These are phyloP conservation scores for Trogon melanurus DNA, from an alignment of 2,113 vertebrate species.

Conservation along the genomic window DNA sequence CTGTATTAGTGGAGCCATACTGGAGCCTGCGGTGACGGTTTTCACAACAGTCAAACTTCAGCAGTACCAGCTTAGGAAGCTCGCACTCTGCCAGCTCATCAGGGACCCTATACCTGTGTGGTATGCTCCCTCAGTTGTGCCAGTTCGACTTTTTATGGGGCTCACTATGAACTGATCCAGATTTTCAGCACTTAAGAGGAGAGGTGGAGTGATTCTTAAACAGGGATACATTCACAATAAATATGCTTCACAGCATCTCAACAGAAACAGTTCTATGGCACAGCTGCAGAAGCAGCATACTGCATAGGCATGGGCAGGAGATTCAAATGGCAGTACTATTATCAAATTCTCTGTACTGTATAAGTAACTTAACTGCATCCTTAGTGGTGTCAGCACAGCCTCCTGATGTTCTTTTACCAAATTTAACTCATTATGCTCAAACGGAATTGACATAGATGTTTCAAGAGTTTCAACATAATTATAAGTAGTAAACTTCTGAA, in stretches of 20 bases:
- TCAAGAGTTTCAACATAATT: neutral
- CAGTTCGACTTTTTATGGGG: neutral
- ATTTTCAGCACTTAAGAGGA: neutral
- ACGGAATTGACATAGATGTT: neutral
- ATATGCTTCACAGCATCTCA: neutral
- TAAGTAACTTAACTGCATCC: neutral
- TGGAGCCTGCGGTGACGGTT: neutral
- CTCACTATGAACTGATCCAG: neutral
- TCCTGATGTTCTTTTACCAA: neutral
- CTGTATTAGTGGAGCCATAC: neutral
- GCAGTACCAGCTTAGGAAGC: neutral
- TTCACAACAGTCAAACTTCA: neutral
- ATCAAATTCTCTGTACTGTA: neutral
- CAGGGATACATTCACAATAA: neutral
- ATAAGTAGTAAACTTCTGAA: neutral
- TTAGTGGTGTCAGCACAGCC: neutral
- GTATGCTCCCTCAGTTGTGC: neutral
- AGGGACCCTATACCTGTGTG: neutral
- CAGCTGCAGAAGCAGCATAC: neutral
- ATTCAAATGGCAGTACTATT: neutral
- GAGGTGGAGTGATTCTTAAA: neutral
- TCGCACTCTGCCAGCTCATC: neutral
- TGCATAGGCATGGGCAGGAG: neutral
- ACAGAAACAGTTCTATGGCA: neutral
- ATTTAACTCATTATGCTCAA: neutral